Conservation (phyloP, 2,113 vertebrate species). For the Odocoileus hemionus region DNA sequence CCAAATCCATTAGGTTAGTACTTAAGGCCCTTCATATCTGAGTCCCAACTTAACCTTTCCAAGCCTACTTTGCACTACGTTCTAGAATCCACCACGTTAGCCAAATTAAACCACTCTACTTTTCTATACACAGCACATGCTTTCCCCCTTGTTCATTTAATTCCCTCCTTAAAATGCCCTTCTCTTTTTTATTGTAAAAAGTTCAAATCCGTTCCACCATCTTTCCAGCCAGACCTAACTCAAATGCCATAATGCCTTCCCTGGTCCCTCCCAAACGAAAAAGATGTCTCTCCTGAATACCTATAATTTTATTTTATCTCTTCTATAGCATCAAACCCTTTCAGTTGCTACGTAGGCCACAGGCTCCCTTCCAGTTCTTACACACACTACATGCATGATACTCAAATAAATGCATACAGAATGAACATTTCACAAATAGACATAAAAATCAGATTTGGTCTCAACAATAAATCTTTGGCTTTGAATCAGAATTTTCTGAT, state of each 20-base stretch:
- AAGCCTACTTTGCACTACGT: not conserved
- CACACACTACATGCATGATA: not conserved
- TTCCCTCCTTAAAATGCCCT: not conserved
- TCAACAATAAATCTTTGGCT: conserved; percentile 5
- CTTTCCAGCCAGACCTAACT: not conserved
- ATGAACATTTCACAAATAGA: not conserved
- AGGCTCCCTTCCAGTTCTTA: not conserved
- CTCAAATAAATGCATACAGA: not conserved
- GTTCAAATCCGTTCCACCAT: not conserved
- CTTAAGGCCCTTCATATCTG: not conserved
- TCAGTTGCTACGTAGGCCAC: not conserved
- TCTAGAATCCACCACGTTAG: not conserved
- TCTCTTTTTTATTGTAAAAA: not conserved
- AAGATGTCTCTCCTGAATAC: not conserved
- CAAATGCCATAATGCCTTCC: not conserved
- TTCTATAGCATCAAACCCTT: not conserved
- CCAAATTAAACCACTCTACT: not conserved
- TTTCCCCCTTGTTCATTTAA: conserved; percentile 5
- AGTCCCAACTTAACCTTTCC: not conserved
- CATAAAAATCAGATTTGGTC: conserved; percentile 28
- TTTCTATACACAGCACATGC: not conserved
- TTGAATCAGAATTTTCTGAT: conserved; percentile 37
- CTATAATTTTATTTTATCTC: not conserved
- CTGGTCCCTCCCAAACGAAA: not conserved
- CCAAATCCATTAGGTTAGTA: not conserved